Evolutionary conservation across 2,113 vertebrate genomes (phyloP).

Genomic region (Centropus unirufus): DNA sequence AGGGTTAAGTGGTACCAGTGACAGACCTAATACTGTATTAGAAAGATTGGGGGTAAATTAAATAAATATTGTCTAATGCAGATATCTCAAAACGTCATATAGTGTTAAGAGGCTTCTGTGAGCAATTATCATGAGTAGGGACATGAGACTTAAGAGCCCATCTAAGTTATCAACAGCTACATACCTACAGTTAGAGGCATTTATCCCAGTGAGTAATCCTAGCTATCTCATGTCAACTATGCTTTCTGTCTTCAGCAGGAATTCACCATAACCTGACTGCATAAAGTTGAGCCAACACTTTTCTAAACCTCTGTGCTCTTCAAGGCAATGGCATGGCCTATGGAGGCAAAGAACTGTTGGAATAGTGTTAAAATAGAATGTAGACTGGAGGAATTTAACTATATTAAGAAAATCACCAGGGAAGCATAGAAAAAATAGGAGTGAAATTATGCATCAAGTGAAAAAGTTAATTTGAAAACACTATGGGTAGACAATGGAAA

Average conservation of each 20-base stretch:
- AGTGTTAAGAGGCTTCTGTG: not conserved
- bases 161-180: not conserved
- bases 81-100: not conserved
- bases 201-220: not conserved
- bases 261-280: not conserved
- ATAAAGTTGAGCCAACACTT: no score
- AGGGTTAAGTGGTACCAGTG: not conserved
- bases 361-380: not conserved
- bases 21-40: not conserved
- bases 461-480: not conserved
- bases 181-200: not conserved
- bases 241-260: not conserved
- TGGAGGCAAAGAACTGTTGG: not conserved
- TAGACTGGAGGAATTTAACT: not conserved
- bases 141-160: not conserved
- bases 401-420: not conserved
- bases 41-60: not conserved
- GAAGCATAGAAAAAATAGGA: not conserved
- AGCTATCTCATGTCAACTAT: not conserved
- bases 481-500: not conserved
- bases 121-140: not conserved
- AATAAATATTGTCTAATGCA: not conserved
- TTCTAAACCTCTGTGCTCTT: not conserved
- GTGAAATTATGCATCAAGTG: not conserved
- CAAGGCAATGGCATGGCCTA: not conserved